These are phyloP conservation scores for Drosophila littoralis DNA, from an alignment of 1,140 invertebrate species.

Conservation along the genomic window DNA sequence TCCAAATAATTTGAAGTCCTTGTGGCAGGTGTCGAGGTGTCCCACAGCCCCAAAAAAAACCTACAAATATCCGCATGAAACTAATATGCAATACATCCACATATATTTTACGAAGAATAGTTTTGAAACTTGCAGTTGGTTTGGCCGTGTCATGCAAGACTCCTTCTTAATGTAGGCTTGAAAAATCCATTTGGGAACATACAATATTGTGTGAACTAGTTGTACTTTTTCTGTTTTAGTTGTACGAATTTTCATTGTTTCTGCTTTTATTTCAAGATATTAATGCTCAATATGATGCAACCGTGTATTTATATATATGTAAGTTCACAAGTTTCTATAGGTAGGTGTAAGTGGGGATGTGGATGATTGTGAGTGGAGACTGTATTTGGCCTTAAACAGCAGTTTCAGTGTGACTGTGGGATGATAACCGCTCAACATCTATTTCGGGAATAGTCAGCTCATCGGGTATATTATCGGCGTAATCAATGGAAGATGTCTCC, in stretches of 20 bases:
- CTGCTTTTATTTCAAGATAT: neutral
- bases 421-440: constrained; percentile 94
- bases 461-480: constrained; percentile 94
- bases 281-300: neutral
- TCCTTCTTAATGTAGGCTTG: too few species aligned
- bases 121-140: neutral
- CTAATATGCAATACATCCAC: too few species aligned
- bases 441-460: constrained; percentile 94
- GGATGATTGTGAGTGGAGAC: neutral
- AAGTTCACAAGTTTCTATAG: constrained; percentile 1
- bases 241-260: constrained; percentile 6
- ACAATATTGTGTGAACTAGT: neutral
- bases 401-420: constrained; percentile 96
- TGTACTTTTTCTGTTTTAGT: neutral
- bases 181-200: neutral
- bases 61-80: too few species aligned
- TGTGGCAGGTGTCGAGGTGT: neutral
- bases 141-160: neutral
- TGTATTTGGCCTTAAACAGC: constrained; percentile 88
- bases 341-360: neutral
- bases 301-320: neutral
- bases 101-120: neutral
- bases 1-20: neutral
- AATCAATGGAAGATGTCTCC: constrained; percentile 95
- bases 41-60: too few species aligned